Evolutionary conservation across 92 coral and sea anemone genomes (phyloP).

Genomic region (Chrysogorgia sp.): DNA sequence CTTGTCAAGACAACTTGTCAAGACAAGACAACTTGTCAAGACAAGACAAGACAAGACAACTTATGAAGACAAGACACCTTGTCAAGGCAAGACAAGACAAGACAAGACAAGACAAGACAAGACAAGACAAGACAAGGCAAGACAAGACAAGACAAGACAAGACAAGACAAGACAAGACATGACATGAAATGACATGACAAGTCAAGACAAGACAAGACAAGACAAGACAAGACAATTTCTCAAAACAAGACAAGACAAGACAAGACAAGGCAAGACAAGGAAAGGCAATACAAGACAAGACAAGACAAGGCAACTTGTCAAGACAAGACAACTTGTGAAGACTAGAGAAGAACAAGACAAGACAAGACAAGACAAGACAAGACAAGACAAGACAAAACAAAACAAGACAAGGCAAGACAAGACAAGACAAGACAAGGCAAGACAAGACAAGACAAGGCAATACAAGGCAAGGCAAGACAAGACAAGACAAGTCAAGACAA

Average conservation of each 20-base stretch:
- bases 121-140: constrained; percentile 10
- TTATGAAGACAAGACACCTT: too few relatives aligned
- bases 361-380: constrained; percentile 30
- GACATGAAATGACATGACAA: constrained; percentile 13
- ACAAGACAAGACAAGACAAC: too few relatives aligned
- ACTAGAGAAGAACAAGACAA: not conserved
- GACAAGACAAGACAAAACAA: constrained; percentile 29
- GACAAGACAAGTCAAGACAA: too few relatives aligned
- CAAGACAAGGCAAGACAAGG: not conserved
- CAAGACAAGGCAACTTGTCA: too few relatives aligned
- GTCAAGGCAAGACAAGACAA: constrained; percentile 36
- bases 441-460: constrained; percentile 14
- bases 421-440: constrained; percentile 1
- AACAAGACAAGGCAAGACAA: constrained; percentile 8
- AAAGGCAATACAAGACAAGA: too few relatives aligned
- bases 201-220: constrained; percentile 8
- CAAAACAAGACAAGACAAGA: not conserved
- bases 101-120: constrained; percentile 20
- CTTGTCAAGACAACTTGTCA: too few relatives aligned
- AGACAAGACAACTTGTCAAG: too few relatives aligned
- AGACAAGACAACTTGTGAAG: too few relatives aligned
- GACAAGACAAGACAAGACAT: constrained; percentile 13
- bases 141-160: constrained; percentile 4
- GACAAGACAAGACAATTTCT: too few relatives aligned
- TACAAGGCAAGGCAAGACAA: too few relatives aligned